Evolutionary conservation across 2,797 vertebrate species (phyloP), one percentile per base, ranked within the genome.

Genomic region (Botia kubotai): DNA sequence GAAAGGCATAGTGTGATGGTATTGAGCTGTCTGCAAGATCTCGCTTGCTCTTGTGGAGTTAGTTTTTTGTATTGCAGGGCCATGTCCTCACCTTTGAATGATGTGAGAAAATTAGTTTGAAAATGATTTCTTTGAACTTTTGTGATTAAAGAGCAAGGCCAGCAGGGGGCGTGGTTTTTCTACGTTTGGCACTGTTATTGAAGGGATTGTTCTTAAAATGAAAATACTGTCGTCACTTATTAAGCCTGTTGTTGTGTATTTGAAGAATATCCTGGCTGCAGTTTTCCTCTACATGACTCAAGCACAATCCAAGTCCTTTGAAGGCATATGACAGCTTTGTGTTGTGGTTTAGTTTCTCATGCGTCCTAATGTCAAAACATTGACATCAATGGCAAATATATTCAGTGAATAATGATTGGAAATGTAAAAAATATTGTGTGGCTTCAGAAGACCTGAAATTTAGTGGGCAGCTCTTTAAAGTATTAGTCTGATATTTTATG

Each of bases 31-130:
- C 79, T 72, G 66, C 23, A 19, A 72, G 66, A 43, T 69, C 62
- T 46, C 81, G 39, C 66, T 68, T 72, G 79, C 66, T 84, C 68
- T 77, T n/a, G 63, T 66, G 48, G 48, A 57, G 46, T 62, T 57
- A 12, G 69, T 46, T 26, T 43, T 81, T 23, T 43, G 19, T 17
- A 39, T 33, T 60, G 48, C 4, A 16, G 5, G 55, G 14, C 48
- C 62, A 76, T 13, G 50, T 26, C 29, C 23, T 67, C 29, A 21
- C 46, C 26, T 66, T 53, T 55, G 7, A 16, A 10, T 10, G 21
- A 62, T 60, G 5, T 13, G 21, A 5, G 4, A 36, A 36, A 17
- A 65, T 43, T 3, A 33, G 39, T n/a, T n/a, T 16, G 21, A 10
- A 26, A 17, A 39, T 7, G 4, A 17, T 52, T n/a, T 58, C 6